A percentile compares a stretch with the other conserved stretches of the same genome.
Conservation (phyloP, 2,888 invertebrate genomes). For the Melipona beecheii region DNA sequence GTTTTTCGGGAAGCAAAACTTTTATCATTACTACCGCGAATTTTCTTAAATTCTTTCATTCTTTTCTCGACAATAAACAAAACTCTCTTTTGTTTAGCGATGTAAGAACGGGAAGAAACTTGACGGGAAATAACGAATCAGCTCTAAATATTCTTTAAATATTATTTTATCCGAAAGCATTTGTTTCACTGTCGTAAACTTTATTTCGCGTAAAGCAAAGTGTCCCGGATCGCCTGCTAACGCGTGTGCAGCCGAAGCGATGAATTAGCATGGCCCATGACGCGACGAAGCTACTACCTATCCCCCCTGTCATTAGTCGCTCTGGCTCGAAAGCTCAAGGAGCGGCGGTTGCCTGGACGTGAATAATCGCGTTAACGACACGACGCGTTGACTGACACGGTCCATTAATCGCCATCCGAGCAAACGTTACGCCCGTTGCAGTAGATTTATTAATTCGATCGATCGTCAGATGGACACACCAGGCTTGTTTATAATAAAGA, state of each 20-base stretch:
- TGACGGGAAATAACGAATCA: no score
- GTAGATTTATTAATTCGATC: slow-evolving; percentile 21
- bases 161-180: background rate
- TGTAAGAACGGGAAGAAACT: no score
- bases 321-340: background rate
- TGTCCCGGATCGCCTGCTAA: slow-evolving; percentile 1
- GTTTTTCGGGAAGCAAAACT: no score
- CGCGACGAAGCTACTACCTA: background rate
- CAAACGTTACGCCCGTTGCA: slow-evolving; percentile 10
- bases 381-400: slow-evolving; percentile 19
- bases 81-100: no score
- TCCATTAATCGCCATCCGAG: slow-evolving; percentile 16
- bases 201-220: background rate
- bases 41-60: no score
- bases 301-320: slow-evolving; percentile 2
- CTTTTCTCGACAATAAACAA: no score
- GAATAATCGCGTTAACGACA: slow-evolving; percentile 28
- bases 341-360: background rate
- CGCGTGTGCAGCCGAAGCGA: background rate
- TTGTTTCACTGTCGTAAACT: background rate
- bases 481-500: slow-evolving; percentile 3
- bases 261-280: slow-evolving; percentile 1
- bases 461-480: background rate
- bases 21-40: no score
- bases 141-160: no score